phyloP scores from a whole-genome alignment of 1,140 invertebrate species.

The Arion vulgaris region DNA sequence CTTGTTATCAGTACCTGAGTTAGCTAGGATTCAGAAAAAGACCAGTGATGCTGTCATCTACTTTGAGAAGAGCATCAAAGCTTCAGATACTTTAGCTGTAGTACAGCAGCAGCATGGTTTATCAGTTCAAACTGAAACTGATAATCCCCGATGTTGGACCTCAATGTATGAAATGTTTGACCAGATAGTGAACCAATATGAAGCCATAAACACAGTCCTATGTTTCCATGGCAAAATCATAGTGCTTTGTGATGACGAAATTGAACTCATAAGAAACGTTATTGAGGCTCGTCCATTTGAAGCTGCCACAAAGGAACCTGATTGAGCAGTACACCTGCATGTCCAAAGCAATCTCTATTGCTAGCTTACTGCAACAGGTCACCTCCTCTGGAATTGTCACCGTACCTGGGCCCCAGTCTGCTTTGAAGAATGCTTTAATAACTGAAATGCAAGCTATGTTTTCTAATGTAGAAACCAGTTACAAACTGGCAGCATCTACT shows the following conservation, averaged over 20 bases:
- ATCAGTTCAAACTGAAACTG: constrained; percentile 32
- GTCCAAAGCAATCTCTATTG: constrained; percentile 36
- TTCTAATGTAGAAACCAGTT: constrained; percentile 24
- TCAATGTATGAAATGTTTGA: constrained; percentile 34
- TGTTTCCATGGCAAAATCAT: constrained; percentile 37
- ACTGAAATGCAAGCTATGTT: constrained; percentile 33
- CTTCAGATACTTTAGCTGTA: constrained; percentile 29
- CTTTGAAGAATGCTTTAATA: constrained; percentile 38
- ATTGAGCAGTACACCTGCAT: constrained; percentile 33
- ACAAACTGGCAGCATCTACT: constrained; percentile 23
- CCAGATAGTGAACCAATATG: constrained; percentile 29
- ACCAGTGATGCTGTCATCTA: constrained; percentile 32
- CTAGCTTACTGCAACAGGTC: constrained; percentile 31
- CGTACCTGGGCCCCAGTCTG: constrained; percentile 32
- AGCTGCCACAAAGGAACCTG: constrained; percentile 31
- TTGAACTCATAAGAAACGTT: constrained; percentile 30
- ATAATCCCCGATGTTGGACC: constrained; percentile 11
- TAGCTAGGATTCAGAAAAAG: constrained; percentile 33
- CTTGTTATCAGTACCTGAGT: constrained; percentile 23
- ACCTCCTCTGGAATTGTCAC: constrained; percentile 16
- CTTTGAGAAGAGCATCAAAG: constrained; percentile 35
- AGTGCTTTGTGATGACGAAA: constrained; percentile 37
- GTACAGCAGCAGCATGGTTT: constrained; percentile 37
- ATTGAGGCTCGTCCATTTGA: constrained; percentile 30
- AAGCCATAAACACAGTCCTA: constrained; percentile 34